A percentile compares a stretch with the other conserved stretches of the same genome.
Conservation (phyloP, 2,113 vertebrate species). For the Chlorocebus sabaeus region DNA sequence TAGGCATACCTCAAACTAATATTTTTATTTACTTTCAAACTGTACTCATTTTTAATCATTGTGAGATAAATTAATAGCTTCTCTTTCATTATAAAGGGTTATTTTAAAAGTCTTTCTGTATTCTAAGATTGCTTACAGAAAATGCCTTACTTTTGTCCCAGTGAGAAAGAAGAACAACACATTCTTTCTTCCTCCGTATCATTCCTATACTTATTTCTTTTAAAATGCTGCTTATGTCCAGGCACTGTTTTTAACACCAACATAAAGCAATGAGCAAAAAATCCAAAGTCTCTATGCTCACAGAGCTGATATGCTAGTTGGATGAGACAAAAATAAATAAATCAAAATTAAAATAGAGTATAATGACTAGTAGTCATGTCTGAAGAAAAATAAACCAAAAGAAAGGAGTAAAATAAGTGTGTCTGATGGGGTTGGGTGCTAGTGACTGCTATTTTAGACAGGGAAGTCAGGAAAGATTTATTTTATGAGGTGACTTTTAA, state of each 20-base stretch:
- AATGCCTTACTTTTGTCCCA: not conserved
- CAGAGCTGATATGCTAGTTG: not conserved
- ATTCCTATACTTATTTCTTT: not conserved
- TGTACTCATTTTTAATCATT: not conserved
- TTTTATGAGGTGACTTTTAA: not conserved
- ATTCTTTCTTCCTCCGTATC: not conserved
- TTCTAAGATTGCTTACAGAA: not conserved
- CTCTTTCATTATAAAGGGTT: not conserved
- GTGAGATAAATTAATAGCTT: not conserved
- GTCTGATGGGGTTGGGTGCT: rapidly evolving
- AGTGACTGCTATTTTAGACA: not conserved
- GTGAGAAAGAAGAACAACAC: not conserved
- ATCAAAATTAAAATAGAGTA: not conserved
- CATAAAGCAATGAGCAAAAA: not conserved
- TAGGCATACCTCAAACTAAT: not conserved
- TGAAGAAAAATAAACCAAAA: not conserved
- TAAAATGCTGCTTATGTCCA: not conserved
- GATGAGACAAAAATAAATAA: not conserved
- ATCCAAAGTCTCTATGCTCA: not conserved
- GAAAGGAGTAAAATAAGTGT: not conserved
- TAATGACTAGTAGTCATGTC: not conserved
- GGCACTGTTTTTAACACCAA: not conserved
- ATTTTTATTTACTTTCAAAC: not conserved
- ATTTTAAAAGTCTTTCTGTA: not conserved
- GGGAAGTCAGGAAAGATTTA: not conserved